Evolutionary conservation across 2,888 invertebrate genomes (phyloP).

Genomic region (Archaeoteleia sp.): DNA sequence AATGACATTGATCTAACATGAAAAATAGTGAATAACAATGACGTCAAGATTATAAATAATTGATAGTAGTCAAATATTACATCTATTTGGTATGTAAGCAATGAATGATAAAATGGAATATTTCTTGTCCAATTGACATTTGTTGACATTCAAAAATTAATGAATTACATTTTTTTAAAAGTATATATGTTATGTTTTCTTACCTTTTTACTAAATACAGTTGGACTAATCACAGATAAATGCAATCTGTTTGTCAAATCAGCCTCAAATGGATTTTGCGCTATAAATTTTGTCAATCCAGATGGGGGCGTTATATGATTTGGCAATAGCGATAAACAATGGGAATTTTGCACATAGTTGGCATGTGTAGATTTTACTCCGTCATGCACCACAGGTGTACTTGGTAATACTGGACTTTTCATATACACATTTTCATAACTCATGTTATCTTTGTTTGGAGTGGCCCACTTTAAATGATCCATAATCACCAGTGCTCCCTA

Average conservation of each 20-base stretch:
- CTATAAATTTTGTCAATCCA: conserved; percentile 76
- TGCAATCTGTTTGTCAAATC: conserved; percentile 81
- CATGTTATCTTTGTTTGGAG: conserved; percentile 58
- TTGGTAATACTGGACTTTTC: conserved; percentile 53
- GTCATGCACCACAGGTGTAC: conserved; percentile 60
- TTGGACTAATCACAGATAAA: conserved; percentile 81
- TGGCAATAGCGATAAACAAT: conserved; percentile 70
- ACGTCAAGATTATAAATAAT: too few species aligned
- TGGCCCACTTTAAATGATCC: conserved; percentile 57
- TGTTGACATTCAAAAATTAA: too few species aligned
- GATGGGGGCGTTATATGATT: conserved; percentile 78
- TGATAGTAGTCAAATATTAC: too few species aligned
- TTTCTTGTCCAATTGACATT: too few species aligned
- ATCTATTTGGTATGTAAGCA: neutral
- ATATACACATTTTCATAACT: conserved; percentile 31
- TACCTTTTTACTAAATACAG: conserved; percentile 70
- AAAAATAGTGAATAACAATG: too few species aligned
- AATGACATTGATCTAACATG: too few species aligned
- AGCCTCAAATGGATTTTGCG: conserved; percentile 83
- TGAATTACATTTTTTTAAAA: too few species aligned
- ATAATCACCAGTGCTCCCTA: too few species aligned
- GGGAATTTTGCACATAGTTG: conserved; percentile 46
- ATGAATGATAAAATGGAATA: too few species aligned
- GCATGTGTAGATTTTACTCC: conserved; percentile 44
- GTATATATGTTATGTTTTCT: conserved; percentile 2